Conservation (phyloP, 1,140 invertebrate species). For the honey bee (Apis mellifera) region DNA sequence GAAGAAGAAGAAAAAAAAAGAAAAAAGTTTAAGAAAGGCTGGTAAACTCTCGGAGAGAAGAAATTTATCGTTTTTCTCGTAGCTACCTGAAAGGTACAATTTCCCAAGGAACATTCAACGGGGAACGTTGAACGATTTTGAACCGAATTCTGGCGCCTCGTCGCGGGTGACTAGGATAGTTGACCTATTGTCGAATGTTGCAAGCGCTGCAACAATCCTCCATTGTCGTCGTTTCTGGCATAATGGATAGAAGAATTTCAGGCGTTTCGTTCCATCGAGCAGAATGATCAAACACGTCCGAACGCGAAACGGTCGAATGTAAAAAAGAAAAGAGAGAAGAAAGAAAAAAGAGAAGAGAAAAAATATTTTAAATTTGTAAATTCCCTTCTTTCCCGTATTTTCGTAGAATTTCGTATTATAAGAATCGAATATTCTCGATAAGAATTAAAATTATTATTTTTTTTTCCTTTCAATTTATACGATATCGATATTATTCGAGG, state of each 20-base stretch:
- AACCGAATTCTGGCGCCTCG: constrained; percentile 42
- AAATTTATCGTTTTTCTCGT: constrained; percentile 24
- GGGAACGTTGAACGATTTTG: constrained; percentile 5
- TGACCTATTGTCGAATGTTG: constrained; percentile 26
- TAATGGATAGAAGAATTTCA: background rate
- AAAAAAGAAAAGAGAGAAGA: no score
- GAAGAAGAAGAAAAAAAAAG: no score
- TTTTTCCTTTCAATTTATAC: background rate
- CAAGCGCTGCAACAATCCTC: background rate
- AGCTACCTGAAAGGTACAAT: constrained; percentile 39
- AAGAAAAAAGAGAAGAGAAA: no score
- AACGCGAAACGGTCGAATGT: background rate
- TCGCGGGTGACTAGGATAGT: constrained; percentile 45
- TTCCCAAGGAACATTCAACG: constrained; percentile 23
- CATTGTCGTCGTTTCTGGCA: background rate
- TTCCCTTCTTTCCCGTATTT: background rate
- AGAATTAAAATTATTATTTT: background rate
- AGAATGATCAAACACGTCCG: background rate
- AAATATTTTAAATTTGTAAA: background rate
- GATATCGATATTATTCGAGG: background rate
- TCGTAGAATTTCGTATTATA: background rate
- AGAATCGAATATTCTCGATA: background rate
- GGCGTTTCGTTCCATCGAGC: background rate
- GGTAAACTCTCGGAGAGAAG: background rate
- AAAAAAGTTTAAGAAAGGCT: no score